Conservation (phyloP, 2,113 vertebrate species). For the Formicarius rufipectus region DNA sequence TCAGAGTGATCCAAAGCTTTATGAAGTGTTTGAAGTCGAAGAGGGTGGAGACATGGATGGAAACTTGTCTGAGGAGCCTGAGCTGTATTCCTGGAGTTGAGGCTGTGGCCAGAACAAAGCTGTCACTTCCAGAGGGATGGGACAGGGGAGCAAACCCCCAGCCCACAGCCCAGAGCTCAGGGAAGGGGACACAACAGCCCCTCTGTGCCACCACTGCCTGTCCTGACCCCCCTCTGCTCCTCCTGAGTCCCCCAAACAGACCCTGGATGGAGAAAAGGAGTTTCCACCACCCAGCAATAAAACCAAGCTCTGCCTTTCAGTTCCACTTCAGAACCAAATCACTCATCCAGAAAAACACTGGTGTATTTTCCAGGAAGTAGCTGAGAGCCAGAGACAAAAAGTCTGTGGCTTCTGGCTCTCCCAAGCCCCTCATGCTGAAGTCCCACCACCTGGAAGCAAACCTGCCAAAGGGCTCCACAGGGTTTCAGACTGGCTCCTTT, state of each 20-base stretch:
- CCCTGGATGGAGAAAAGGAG: neutral
- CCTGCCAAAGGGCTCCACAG: neutral
- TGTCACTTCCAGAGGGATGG: neutral
- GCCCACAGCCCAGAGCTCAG: neutral
- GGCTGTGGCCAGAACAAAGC: conserved; percentile 1
- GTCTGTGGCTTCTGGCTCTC: neutral
- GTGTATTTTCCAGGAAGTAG: neutral
- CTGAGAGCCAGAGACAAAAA: conserved; percentile 5
- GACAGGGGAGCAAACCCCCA: neutral
- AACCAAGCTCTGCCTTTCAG: neutral
- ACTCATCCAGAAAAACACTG: neutral
- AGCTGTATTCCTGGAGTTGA: neutral
- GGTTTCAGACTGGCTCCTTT: neutral
- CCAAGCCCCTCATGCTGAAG: neutral
- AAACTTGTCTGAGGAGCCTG: conserved; percentile 15
- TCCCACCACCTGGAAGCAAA: neutral
- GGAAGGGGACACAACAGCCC: neutral
- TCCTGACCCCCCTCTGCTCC: neutral
- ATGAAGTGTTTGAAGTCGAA: conserved; percentile 44
- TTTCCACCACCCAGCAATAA: conserved; percentile 5
- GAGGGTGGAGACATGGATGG: conserved; percentile 12
- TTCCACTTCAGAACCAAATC: neutral
- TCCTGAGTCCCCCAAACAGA: neutral
- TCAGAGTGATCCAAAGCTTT: conserved; percentile 53
- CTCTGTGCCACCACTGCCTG: neutral